These are phyloP conservation scores for Vesta saturnalis DNA, from an alignment of 2,888 invertebrate species.

Conservation along the genomic window DNA sequence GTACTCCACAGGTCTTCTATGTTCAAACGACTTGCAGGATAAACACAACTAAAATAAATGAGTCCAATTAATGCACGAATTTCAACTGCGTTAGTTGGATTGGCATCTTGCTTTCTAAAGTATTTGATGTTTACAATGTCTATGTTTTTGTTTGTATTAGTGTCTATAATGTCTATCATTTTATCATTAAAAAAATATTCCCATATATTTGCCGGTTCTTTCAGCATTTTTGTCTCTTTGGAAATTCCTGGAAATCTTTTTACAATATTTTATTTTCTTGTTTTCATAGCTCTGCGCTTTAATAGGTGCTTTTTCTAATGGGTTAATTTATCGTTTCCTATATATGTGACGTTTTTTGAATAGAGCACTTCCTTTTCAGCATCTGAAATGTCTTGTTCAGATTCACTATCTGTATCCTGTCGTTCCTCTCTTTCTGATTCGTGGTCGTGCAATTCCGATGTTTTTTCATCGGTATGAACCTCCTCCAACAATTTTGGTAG, in stretches of 20 bases:
- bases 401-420: neutral
- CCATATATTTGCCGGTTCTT: conserved; percentile 11
- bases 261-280: conserved; percentile 7
- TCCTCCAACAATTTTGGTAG: neutral
- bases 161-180: conserved; percentile 1
- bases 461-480: neutral
- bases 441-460: neutral
- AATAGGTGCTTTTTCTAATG: conserved; percentile 3
- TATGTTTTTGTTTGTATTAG: neutral
- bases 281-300: neutral
- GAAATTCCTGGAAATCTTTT: conserved; percentile 2
- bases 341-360: neutral
- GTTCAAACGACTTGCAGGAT: conserved; percentile 2
- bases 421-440: neutral
- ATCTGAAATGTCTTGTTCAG: neutral
- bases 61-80: conserved; percentile 7
- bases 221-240: conserved; percentile 3
- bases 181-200: conserved; percentile 4
- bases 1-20: conserved; percentile 1
- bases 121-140: neutral
- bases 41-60: neutral
- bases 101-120: neutral
- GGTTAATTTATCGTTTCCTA: neutral
- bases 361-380: neutral
- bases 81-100: neutral